A percentile compares a stretch with the other conserved stretches of the same genome.
Evolutionary conservation across 2,113 vertebrate species (phyloP).

Genomic region (Leuciscus idus): DNA sequence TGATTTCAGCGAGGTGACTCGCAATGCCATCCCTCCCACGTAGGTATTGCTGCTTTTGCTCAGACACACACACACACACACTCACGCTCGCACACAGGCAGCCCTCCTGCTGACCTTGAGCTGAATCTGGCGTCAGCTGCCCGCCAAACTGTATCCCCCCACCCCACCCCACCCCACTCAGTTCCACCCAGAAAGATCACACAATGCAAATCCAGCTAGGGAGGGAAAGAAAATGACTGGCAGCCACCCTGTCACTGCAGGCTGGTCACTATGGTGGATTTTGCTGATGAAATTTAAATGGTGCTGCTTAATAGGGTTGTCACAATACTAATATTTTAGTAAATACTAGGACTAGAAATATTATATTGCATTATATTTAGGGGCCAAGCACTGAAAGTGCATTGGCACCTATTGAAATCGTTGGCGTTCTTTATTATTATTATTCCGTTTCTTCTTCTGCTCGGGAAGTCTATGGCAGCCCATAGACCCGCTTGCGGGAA

Average conservation of each 20-base stretch:
- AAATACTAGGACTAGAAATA: background rate
- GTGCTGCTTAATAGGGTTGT: background rate
- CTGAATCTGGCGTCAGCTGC: conserved; percentile 58
- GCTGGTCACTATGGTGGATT: conserved; percentile 54
- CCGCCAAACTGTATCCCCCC: conserved; percentile 45
- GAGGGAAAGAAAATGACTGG: conserved; percentile 28
- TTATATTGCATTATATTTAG: too few relatives aligned
- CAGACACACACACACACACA: background rate
- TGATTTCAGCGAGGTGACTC: conserved; percentile 52
- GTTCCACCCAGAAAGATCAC: conserved; percentile 48
- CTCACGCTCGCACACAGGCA: conserved; percentile 31
- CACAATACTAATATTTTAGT: background rate
- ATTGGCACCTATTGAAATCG: too few relatives aligned
- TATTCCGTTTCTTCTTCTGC: too few relatives aligned
- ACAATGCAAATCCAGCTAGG: conserved; percentile 68
- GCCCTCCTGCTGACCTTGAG: conserved; percentile 60
- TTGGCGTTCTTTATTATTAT: too few relatives aligned
- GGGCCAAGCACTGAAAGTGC: too few relatives aligned
- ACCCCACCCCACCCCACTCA: conserved; percentile 16
- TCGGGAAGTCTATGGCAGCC: background rate
- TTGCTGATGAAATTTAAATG: conserved; percentile 53
- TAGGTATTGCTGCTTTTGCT: background rate
- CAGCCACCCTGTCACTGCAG: conserved; percentile 52
- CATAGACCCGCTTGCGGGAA: background rate
- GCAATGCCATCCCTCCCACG: conserved; percentile 37